phyloP scores from a whole-genome alignment of 2,113 vertebrate genomes.

The Brachyistius frenatus region DNA sequence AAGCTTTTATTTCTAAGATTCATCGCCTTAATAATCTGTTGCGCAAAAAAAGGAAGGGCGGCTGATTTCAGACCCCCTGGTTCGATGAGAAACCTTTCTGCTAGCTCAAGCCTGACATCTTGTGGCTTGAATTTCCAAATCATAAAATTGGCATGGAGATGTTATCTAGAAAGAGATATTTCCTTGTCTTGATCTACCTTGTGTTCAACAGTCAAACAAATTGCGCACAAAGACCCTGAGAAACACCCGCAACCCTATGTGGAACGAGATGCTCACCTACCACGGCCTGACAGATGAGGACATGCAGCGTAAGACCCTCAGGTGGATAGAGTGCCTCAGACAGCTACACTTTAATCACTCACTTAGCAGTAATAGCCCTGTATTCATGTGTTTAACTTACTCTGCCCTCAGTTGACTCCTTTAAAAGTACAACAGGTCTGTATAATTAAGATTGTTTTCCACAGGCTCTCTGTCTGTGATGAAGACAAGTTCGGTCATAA shows the following conservation, averaged over 20 bases:
- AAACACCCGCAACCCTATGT: constrained; percentile 94
- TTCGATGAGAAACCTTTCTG: constrained; percentile 8
- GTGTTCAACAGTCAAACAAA: constrained; percentile 90
- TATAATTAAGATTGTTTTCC: constrained; percentile 27
- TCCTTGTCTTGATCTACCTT: constrained; percentile 6
- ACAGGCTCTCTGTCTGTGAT: constrained; percentile 95
- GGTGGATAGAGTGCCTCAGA: constrained; percentile 73
- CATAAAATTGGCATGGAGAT: neutral
- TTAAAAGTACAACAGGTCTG: neutral
- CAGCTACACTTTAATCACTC: neutral
- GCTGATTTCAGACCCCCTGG: constrained; percentile 11
- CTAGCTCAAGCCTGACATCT: constrained; percentile 77
- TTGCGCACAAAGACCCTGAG: constrained; percentile 95
- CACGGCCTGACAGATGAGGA: constrained; percentile 96
- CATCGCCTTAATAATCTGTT: constrained; percentile 10
- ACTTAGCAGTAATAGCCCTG: neutral
- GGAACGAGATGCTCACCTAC: constrained; percentile 95
- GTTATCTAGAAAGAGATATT: neutral
- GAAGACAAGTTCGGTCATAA: constrained; percentile 99
- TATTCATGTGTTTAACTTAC: constrained; percentile 2
- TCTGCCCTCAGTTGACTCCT: neutral
- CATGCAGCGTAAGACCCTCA: constrained; percentile 97
- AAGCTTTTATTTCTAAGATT: constrained; percentile 38
- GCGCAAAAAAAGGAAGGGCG: neutral
- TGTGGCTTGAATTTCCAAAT: constrained; percentile 55